Evolutionary conservation across 2,113 vertebrate genomes (phyloP).

Genomic region (Caranx melampygus): DNA sequence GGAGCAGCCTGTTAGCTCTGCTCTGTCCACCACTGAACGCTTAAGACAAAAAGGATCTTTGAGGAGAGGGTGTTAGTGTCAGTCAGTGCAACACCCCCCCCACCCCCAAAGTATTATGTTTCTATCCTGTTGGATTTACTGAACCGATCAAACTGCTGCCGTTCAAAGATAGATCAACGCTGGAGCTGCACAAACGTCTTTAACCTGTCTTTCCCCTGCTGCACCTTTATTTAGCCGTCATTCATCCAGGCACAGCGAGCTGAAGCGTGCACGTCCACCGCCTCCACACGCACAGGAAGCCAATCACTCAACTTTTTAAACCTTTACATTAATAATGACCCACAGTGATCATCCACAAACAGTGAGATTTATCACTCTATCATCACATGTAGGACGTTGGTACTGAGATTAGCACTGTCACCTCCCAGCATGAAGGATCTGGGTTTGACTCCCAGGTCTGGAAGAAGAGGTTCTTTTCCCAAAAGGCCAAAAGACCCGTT

Average conservation of each 20-base stretch:
- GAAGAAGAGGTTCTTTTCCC: too few relatives aligned
- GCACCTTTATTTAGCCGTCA: conserved; percentile 38
- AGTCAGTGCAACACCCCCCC: conserved; percentile 4
- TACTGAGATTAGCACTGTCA: too few relatives aligned
- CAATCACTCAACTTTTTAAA: too few relatives aligned
- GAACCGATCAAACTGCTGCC: conserved; percentile 36
- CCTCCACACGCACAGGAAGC: too few relatives aligned
- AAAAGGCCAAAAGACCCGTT: too few relatives aligned
- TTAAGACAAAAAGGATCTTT: conserved; percentile 60
- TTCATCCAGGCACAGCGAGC: neutral
- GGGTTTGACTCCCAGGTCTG: too few relatives aligned
- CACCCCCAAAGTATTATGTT: conserved; percentile 55
- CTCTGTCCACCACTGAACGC: conserved; percentile 40
- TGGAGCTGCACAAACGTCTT: conserved; percentile 25
- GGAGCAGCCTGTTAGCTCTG: conserved; percentile 34
- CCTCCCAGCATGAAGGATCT: too few relatives aligned
- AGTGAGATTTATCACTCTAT: too few relatives aligned
- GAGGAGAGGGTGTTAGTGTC: conserved; percentile 58
- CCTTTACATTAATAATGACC: too few relatives aligned
- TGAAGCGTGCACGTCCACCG: neutral
- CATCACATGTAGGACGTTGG: too few relatives aligned
- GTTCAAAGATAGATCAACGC: conserved; percentile 43
- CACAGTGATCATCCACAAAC: too few relatives aligned
- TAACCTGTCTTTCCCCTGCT: conserved; percentile 6
- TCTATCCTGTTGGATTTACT: conserved; percentile 62